Base-by-base conservation (phyloP, 1,140 invertebrate genomes). In the Trichomalopsis sarcophagae region DNA sequence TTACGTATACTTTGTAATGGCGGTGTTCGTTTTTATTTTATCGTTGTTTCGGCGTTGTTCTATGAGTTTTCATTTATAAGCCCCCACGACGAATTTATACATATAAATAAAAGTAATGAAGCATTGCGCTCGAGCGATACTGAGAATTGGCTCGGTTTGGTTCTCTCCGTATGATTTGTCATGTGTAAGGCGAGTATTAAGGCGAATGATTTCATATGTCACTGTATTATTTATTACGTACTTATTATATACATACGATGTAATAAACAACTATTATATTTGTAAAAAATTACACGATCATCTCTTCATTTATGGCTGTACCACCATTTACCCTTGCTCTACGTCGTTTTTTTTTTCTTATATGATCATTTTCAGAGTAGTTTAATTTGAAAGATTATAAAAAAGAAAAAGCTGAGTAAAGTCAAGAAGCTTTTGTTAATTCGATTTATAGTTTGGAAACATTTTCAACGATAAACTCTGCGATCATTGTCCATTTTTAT, bases 231-330 rank as follows among this genome's bases (percentile, higher is more conserved):
- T 85, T 85, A 77, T 85, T 85, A 62, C 73, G 47, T 82, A 73
- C 73, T 17, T 82, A 81, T 82, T 62, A 85, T 69, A 76, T 85
- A 85, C 44, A 85, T 81, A 85, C 74, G 73, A 82, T 85, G 84
- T 85, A 85, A 85, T 85, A 85, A 85, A 85, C 84, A 85, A 85
- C 84, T 85, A 85, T 82, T 85, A 85, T 85, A 85, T 85, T 85
- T 85, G 66, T 85, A 85, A 82, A 40, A 50, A 68, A 81, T 44
- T 75, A 47, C 27, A 80, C 62, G 17, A 23, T 44, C 10, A 5
- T 40, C 21, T 74, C 11, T 66, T 79, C 21, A 7, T 66, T 50
- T 55, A 27, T 27, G 27, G 27, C 27, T 33, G 14, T 23, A 4
- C 44, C 27, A 27, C 27, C 27, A 27, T 27, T 21, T 76, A 62